Base-by-base conservation (phyloP, 2,113 vertebrate genomes). In the Semnornis frantzii region DNA sequence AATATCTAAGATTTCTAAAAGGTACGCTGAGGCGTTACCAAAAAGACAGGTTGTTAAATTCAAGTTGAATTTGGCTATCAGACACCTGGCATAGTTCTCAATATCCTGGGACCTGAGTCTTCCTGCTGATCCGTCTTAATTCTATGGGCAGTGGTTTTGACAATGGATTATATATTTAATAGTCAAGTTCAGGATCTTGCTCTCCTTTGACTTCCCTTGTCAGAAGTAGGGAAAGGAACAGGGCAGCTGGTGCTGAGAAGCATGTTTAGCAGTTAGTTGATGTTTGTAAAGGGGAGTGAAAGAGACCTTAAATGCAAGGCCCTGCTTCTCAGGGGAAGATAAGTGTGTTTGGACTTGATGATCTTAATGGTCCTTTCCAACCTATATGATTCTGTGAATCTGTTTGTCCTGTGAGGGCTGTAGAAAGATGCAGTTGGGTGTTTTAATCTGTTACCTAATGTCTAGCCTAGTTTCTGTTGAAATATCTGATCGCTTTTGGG, bases 401-500 rank as follows among this genome's bases (percentile, higher is more conserved):
- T 64, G 0, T 80, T 46, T 93, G 73, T 28, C n/a, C 76, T 27
- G 3, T 17, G 39, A 76, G 37, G 69, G 48, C 39, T 86, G 44
- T 82, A 71, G 74, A 86, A 58, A 74, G 81, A 55, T 80, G 66
- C 71, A 79, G 42, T 55, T 64, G 31, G n/a, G 54, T 81, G 76
- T 90, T 81, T 86, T 72, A 66, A 72, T 58, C 31, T 25, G 30
- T 94, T 90, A 81, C 83, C 54, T 79, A 68, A 93, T 8, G 59
- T 85, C 57, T 89, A 85, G 55, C 48, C 75, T 80, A 81, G 79
- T 85, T 95, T 88, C 79, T 81, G 15, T 57, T 90, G 90, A 85
- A 95, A 85, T 64, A 83, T 5, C 24, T 81, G 69, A 83, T 85
- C 92, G 82, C 78, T 94, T 86, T 88, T 0, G 18, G 34, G 55